Evolutionary conservation across 2,113 vertebrate genomes (phyloP).

Genomic region (Casuarius casuarius): DNA sequence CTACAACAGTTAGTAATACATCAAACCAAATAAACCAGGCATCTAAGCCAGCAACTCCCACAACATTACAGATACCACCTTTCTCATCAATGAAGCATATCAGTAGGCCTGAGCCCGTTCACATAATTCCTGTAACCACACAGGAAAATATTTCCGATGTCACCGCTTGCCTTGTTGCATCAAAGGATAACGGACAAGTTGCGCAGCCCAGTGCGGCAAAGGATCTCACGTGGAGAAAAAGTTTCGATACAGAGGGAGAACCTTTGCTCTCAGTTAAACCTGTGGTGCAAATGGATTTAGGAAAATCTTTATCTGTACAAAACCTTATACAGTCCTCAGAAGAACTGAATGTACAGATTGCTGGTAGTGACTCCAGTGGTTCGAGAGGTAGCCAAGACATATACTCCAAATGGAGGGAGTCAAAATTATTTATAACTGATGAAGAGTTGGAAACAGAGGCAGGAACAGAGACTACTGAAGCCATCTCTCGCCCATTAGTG

Average conservation of each 20-base stretch:
- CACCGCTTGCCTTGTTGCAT: constrained; percentile 82
- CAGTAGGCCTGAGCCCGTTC: constrained; percentile 75
- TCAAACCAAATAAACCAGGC: constrained; percentile 84
- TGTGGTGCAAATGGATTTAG: constrained; percentile 78
- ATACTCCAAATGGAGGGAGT: constrained; percentile 89
- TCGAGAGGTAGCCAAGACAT: constrained; percentile 81
- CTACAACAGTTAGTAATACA: constrained; percentile 74
- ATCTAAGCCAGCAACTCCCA: constrained; percentile 80
- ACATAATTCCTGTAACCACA: constrained; percentile 77
- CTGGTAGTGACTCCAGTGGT: constrained; percentile 87
- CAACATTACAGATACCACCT: constrained; percentile 89
- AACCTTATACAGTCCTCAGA: constrained; percentile 87
- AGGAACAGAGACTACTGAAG: constrained; percentile 81
- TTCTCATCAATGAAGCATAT: constrained; percentile 81
- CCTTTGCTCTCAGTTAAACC: constrained; percentile 83
- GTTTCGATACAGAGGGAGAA: constrained; percentile 88
- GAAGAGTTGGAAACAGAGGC: constrained; percentile 85
- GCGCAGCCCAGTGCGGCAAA: constrained; percentile 78
- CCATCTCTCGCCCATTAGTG: constrained; percentile 76
- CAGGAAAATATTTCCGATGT: constrained; percentile 81
- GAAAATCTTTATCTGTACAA: constrained; percentile 94
- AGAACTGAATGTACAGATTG: constrained; percentile 82
- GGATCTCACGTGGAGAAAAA: constrained; percentile 87
- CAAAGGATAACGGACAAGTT: constrained; percentile 79
- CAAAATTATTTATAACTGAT: constrained; percentile 93